A percentile compares a stretch with the other conserved stretches of the same genome.
Evolutionary conservation across 2,888 invertebrate genomes (phyloP).

Genomic region (Hetaerina titia): DNA sequence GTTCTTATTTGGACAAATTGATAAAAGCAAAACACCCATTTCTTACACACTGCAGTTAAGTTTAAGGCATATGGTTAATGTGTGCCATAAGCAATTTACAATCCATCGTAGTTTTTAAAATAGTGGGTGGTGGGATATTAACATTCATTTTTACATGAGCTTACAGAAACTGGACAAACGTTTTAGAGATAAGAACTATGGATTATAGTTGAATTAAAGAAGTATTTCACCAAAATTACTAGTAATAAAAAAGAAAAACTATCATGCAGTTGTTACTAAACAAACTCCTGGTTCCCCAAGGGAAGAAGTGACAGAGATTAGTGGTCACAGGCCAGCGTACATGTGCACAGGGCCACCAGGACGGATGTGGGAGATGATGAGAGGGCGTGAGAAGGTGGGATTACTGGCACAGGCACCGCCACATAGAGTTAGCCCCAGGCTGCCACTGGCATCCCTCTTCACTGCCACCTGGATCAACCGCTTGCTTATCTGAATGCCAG

Average conservation of each 20-base stretch:
- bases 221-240: too few species aligned
- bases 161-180: too few species aligned
- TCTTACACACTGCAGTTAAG: too few species aligned
- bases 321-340: conserved; percentile 75
- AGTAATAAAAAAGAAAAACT: not conserved
- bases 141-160: too few species aligned
- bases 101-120: too few species aligned
- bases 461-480: conserved; percentile 89
- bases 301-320: not conserved
- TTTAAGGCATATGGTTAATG: too few species aligned
- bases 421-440: conserved; percentile 92
- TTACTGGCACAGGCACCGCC: conserved; percentile 87
- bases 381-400: conserved; percentile 82
- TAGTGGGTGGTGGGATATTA: too few species aligned
- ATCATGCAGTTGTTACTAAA: not conserved
- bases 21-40: too few species aligned
- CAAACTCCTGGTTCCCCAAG: not conserved
- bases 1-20: too few species aligned
- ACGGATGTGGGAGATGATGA: conserved; percentile 93
- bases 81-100: too few species aligned
- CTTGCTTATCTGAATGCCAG: conserved; percentile 68
- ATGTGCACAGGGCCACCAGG: conserved; percentile 93
- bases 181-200: too few species aligned
- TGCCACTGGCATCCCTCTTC: conserved; percentile 88
- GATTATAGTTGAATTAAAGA: too few species aligned